Evolutionary conservation across 2,113 vertebrate genomes (phyloP).

Genomic region (Sylvilagus bachmani): DNA sequence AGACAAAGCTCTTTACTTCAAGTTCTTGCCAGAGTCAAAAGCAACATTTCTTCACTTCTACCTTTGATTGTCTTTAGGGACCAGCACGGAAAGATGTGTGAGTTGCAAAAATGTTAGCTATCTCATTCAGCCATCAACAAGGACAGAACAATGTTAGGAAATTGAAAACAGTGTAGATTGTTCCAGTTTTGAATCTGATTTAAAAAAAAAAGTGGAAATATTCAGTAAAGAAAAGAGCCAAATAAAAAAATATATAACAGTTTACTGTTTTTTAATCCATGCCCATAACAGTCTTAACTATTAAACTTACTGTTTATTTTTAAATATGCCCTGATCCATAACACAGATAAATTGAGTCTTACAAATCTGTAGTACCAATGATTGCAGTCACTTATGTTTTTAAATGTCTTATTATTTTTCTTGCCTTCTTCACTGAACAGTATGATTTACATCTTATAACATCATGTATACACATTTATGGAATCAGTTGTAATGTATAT

Average conservation of each 20-base stretch:
- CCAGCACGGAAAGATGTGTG: constrained; percentile 72
- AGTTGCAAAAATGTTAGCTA: constrained; percentile 73
- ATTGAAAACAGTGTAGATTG: neutral
- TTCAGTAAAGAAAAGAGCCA: neutral
- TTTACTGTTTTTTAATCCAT: neutral
- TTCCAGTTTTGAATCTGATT: constrained; percentile 33
- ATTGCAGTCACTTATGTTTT: neutral
- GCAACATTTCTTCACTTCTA: constrained; percentile 82
- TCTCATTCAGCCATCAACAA: constrained; percentile 77
- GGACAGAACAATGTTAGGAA: neutral
- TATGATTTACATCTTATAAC: neutral
- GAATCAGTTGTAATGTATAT: neutral
- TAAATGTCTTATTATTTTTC: neutral
- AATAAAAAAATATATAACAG: neutral
- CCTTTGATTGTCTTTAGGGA: constrained; percentile 84
- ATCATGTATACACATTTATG: neutral
- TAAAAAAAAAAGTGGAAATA: neutral
- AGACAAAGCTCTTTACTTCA: constrained; percentile 75
- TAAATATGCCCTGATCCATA: neutral
- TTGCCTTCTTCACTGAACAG: neutral
- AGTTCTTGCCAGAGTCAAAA: constrained; percentile 83
- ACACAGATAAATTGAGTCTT: neutral
- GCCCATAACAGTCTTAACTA: neutral
- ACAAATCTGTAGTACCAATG: neutral
- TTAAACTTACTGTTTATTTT: neutral